Evolutionary conservation across 1,140 invertebrate genomes (phyloP).

Genomic region (Brachionus asplanchnoidis): DNA sequence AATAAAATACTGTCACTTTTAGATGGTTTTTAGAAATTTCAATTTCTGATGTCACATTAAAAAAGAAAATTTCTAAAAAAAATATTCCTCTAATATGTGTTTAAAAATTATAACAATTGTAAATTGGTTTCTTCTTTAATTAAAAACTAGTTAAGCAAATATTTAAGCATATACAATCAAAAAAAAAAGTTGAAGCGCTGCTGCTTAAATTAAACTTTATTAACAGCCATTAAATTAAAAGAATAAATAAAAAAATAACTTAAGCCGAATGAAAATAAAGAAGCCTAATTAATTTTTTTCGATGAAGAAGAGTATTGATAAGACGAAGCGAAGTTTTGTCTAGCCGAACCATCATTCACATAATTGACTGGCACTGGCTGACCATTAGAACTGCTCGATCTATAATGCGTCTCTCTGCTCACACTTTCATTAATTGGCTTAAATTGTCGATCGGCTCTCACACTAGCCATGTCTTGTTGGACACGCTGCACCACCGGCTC

Average conservation of each 20-base stretch:
- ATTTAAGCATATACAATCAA: no score
- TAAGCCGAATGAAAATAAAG: no score
- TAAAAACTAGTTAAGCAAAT: no score
- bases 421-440: neutral
- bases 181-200: no score
- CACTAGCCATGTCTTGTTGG: neutral
- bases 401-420: neutral
- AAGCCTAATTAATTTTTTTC: neutral
- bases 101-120: no score
- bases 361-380: neutral
- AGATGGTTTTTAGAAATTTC: no score
- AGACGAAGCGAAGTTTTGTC: neutral
- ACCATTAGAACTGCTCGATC: constrained; percentile 6
- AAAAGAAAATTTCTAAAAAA: no score
- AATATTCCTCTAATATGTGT: no score
- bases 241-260: neutral
- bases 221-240: neutral
- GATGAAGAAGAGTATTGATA: constrained; percentile 17
- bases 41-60: no score
- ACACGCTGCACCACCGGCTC: neutral
- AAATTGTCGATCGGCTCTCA: neutral
- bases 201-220: no score
- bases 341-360: neutral
- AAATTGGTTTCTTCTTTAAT: no score
- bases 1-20: no score